These are phyloP conservation scores for Chionodraco myersi DNA, from an alignment of 2,113 vertebrate species.

Conservation along the genomic window DNA sequence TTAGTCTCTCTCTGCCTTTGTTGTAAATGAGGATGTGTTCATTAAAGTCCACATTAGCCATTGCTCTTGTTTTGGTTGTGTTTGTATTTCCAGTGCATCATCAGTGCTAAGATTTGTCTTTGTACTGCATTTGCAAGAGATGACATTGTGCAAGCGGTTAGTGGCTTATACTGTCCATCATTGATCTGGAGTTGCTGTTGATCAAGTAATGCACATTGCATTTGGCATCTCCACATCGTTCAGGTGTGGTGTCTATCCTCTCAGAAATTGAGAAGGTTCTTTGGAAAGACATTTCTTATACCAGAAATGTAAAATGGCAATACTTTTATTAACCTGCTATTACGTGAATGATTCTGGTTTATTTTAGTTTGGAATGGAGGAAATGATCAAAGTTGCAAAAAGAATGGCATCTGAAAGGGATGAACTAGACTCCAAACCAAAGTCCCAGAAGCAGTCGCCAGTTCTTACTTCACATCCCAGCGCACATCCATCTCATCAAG, in stretches of 20 bases:
- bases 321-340: background rate
- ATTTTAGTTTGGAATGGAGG: background rate
- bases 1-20: constrained; percentile 8
- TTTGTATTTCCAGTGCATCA: background rate
- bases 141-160: background rate
- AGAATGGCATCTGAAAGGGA: background rate
- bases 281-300: background rate
- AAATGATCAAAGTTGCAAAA: background rate
- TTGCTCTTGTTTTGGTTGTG: constrained; percentile 14
- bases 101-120: background rate
- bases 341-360: background rate
- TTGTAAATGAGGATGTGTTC: constrained; percentile 11
- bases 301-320: background rate
- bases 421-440: background rate
- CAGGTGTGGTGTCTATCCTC: no score
- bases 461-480: background rate
- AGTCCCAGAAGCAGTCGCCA: background rate
- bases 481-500: background rate
- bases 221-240: background rate
- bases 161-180: background rate
- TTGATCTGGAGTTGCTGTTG: background rate
- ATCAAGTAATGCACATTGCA: background rate
- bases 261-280: no score
- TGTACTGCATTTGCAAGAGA: background rate
- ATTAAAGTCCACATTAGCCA: constrained; percentile 13